phyloP scores from a whole-genome alignment of 2,797 vertebrate species.

The Aulostomus chinensis region DNA sequence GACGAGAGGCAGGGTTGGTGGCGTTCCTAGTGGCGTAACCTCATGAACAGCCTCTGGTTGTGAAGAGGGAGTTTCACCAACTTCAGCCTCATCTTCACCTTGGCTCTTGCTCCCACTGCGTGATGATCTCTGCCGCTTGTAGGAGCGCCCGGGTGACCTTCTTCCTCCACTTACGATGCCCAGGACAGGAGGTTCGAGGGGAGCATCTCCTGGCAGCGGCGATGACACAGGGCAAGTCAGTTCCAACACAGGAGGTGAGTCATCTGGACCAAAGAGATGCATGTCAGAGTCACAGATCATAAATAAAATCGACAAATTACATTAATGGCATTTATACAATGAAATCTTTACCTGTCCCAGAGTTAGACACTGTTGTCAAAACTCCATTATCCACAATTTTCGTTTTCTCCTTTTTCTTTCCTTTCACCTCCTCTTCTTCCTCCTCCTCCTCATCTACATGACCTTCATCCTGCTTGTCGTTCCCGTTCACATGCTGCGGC shows the following conservation, averaged over 20 bases:
- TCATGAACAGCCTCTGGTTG: conserved; percentile 80
- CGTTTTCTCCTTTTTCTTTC: conserved; percentile 43
- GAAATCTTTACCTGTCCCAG: conserved; percentile 51
- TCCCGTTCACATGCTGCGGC: conserved; percentile 83
- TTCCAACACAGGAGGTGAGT: conserved; percentile 89
- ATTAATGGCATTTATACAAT: not conserved
- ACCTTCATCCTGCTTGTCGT: conserved; percentile 51
- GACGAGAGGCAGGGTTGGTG: conserved; percentile 62
- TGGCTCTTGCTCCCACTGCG: conserved; percentile 71
- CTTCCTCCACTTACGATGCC: conserved; percentile 87
- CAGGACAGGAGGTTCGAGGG: conserved; percentile 88
- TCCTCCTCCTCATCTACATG: conserved; percentile 45
- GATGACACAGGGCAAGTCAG: conserved; percentile 91
- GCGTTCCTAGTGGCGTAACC: conserved; percentile 72
- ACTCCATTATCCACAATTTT: conserved; percentile 37
- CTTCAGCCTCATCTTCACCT: conserved; percentile 77
- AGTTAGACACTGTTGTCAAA: conserved; percentile 50
- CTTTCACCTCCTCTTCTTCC: conserved; percentile 8
- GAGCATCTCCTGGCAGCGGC: conserved; percentile 88
- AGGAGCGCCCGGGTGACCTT: conserved; percentile 80
- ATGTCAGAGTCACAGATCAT: not conserved
- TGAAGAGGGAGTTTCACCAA: conserved; percentile 68
- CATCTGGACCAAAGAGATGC: conserved; percentile 74
- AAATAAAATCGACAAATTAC: not conserved
- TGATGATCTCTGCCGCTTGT: conserved; percentile 82